Percentiles rank a stretch among this genome's conserved stretches.
Evolutionary conservation across 2,888 invertebrate species (phyloP).

Genomic region (Anorthoa munda): DNA sequence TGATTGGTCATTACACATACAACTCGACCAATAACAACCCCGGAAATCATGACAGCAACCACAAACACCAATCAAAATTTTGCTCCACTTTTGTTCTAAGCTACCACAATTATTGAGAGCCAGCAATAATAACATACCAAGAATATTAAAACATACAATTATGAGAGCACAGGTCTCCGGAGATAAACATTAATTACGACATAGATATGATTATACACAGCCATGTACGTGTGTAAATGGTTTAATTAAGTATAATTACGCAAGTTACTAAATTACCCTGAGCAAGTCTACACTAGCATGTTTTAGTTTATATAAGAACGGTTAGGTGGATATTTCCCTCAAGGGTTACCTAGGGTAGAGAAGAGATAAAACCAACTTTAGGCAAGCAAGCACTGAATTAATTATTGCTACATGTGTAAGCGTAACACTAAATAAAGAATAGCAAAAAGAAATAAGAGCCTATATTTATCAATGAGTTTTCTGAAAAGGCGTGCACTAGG

Average conservation of each 20-base stretch:
- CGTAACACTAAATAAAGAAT: background rate
- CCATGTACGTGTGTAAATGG: constrained; percentile 19
- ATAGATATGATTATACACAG: constrained; percentile 32
- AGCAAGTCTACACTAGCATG: constrained; percentile 10
- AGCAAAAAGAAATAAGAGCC: background rate
- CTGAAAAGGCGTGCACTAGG: too few species aligned
- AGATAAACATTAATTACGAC: constrained; percentile 33
- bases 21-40: background rate
- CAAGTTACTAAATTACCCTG: constrained; percentile 30
- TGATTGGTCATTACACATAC: constrained; percentile 1
- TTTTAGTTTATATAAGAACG: constrained; percentile 12
- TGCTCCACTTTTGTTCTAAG: background rate
- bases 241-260: constrained; percentile 41
- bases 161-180: constrained; percentile 22
- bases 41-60: constrained; percentile 3
- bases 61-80: background rate
- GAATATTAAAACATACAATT: constrained; percentile 34
- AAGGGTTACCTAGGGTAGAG: background rate
- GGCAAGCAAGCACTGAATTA: background rate
- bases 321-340: constrained; percentile 19
- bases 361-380: constrained; percentile 2
- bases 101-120: background rate
- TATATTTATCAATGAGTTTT: too few species aligned
- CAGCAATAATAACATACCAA: constrained; percentile 6
- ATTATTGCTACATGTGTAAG: background rate